Evolutionary conservation across 2,113 vertebrate species (phyloP).

Genomic region (Podarcis raffonei): DNA sequence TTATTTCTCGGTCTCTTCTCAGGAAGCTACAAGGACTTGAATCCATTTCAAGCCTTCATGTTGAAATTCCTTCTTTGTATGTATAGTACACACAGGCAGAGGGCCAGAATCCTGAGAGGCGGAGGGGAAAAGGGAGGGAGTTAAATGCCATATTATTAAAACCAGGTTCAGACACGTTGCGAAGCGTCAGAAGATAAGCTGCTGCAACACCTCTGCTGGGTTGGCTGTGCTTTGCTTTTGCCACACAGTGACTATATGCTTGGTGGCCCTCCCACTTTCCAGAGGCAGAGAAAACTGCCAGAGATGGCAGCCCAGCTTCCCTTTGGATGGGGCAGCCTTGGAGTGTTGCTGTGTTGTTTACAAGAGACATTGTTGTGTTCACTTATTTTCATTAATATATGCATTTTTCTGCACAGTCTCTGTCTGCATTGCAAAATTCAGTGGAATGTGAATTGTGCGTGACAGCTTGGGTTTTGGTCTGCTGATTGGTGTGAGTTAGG

Average conservation of each 20-base stretch:
- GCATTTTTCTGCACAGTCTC: too few relatives aligned
- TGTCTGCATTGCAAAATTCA: too few relatives aligned
- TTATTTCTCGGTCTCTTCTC: neutral
- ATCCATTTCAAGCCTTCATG: neutral
- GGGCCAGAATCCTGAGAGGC: neutral
- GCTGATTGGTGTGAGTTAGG: too few relatives aligned
- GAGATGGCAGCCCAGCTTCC: neutral
- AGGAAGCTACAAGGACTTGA: neutral
- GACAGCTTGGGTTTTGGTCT: too few relatives aligned
- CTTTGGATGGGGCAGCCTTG: neutral
- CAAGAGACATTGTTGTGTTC: neutral
- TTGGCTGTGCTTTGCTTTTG: neutral
- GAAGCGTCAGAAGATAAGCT: neutral
- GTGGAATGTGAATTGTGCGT: too few relatives aligned
- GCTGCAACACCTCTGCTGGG: neutral
- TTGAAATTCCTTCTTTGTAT: neutral
- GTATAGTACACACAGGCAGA: neutral
- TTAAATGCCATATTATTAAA: neutral
- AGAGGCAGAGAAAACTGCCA: too few relatives aligned
- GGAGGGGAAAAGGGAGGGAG: neutral
- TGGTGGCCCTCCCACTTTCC: neutral
- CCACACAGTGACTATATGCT: neutral
- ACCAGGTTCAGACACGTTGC: neutral
- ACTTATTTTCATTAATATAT: too few relatives aligned
- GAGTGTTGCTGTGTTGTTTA: neutral